A percentile compares a stretch with the other conserved stretches of the same genome.
These are phyloP conservation scores for Lasioglossum lativentre DNA, from an alignment of 2,888 invertebrate species.

Conservation along the genomic window DNA sequence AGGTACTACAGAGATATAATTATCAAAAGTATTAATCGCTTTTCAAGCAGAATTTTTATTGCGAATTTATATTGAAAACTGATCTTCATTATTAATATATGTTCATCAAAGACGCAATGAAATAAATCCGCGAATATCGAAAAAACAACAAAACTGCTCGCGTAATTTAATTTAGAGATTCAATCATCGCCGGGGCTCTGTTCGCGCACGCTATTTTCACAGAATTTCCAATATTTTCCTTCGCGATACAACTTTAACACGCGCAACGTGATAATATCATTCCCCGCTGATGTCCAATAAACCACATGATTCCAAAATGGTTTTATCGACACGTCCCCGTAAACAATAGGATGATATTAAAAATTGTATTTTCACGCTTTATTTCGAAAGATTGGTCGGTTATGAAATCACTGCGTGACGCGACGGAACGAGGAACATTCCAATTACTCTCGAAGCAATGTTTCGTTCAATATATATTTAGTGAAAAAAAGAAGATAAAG, in stretches of 20 bases:
- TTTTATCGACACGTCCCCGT: conserved; percentile 9
- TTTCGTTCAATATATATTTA: background rate
- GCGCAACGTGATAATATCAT: conserved; percentile 1
- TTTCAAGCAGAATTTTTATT: background rate
- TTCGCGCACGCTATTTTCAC: background rate
- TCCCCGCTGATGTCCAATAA: background rate
- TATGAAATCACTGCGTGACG: background rate
- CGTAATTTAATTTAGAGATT: conserved; percentile 19
- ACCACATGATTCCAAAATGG: conserved; percentile 12
- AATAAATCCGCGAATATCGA: background rate
- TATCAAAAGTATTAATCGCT: background rate
- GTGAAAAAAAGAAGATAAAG: background rate
- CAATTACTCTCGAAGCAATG: background rate
- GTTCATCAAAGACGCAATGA: background rate
- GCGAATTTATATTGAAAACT: background rate
- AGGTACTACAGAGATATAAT: background rate
- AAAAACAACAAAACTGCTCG: background rate
- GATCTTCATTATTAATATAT: background rate
- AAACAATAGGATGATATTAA: background rate
- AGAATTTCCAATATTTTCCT: conserved; percentile 17
- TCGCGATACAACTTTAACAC: conserved; percentile 6
- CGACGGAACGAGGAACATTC: background rate
- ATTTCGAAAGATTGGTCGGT: background rate
- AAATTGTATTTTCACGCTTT: conserved; percentile 13
- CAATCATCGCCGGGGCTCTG: background rate